Evolutionary conservation across 2,888 invertebrate species (phyloP).

Genomic region (Orchesella flavescens): DNA sequence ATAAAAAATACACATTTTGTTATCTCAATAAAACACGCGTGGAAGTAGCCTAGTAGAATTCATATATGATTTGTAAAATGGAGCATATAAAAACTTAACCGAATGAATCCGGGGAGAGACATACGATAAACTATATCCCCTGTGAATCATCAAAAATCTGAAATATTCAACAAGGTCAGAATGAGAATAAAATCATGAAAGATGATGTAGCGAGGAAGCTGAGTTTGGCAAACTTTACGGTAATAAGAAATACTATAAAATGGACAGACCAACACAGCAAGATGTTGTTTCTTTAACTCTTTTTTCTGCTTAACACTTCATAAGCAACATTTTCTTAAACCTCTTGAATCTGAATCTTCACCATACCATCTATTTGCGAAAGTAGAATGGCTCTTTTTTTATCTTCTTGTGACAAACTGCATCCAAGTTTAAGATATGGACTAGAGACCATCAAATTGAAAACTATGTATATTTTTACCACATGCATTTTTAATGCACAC

Average conservation of each 20-base stretch:
- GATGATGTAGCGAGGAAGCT: too few species aligned
- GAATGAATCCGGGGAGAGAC: constrained; percentile 14
- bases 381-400: too few species aligned
- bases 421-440: too few species aligned
- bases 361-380: too few species aligned
- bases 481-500: neutral
- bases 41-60: neutral
- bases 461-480: neutral
- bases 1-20: constrained; percentile 43
- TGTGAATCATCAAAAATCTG: constrained; percentile 47
- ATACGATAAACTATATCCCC: constrained; percentile 13
- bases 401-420: too few species aligned
- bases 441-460: neutral
- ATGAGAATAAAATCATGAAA: constrained; percentile 2
- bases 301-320: too few species aligned
- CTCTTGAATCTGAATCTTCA: too few species aligned
- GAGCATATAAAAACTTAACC: constrained; percentile 18
- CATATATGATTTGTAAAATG: constrained; percentile 36
- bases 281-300: too few species aligned
- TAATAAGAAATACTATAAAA: too few species aligned
- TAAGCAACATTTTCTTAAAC: too few species aligned
- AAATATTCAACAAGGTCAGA: constrained; percentile 31
- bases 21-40: constrained; percentile 34
- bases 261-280: too few species aligned
- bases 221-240: too few species aligned